Conservation (phyloP, 2,113 vertebrate genomes). For the Notothenia rossii region DNA sequence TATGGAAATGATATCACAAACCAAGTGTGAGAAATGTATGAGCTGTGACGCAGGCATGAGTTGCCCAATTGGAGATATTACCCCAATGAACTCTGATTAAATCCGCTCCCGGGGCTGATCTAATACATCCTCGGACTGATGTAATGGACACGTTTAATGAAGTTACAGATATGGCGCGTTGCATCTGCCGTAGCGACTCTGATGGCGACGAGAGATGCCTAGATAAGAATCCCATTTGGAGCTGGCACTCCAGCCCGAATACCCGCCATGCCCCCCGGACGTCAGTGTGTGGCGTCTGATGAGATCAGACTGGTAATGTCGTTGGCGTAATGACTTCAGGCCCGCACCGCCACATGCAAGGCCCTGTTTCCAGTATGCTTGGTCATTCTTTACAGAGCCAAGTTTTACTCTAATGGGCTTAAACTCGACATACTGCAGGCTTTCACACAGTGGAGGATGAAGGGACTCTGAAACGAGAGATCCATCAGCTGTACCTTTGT, state of each 20-base stretch:
- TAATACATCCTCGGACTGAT: slow-evolving; percentile 71
- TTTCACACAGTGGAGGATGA: slow-evolving; percentile 12
- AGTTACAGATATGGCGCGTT: slow-evolving; percentile 67
- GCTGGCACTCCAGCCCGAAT: slow-evolving; percentile 47
- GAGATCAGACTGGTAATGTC: slow-evolving; percentile 75
- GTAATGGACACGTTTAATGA: slow-evolving; percentile 76
- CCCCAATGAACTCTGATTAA: slow-evolving; percentile 66
- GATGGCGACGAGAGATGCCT: slow-evolving; percentile 62
- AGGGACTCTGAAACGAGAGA: not conserved
- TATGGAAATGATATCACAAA: slow-evolving; percentile 25
- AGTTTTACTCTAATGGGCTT: slow-evolving; percentile 36
- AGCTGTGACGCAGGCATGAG: slow-evolving; percentile 44
- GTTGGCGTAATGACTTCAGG: slow-evolving; percentile 65
- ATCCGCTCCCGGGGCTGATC: slow-evolving; percentile 60
- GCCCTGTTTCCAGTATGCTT: slow-evolving; percentile 46
- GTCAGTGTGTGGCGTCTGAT: slow-evolving; percentile 62
- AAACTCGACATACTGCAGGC: slow-evolving; percentile 33
- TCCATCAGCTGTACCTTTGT: slow-evolving; percentile 3
- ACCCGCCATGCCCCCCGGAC: slow-evolving; percentile 40
- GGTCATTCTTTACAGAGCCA: slow-evolving; percentile 40
- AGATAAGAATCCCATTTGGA: slow-evolving; percentile 74
- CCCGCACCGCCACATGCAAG: slow-evolving; percentile 31
- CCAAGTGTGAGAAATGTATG: slow-evolving; percentile 19
- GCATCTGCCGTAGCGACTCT: slow-evolving; percentile 59
- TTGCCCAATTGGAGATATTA: slow-evolving; percentile 53